phyloP scores from a whole-genome alignment of 1,140 invertebrate genomes.

The Rhynchophorus ferrugineus region DNA sequence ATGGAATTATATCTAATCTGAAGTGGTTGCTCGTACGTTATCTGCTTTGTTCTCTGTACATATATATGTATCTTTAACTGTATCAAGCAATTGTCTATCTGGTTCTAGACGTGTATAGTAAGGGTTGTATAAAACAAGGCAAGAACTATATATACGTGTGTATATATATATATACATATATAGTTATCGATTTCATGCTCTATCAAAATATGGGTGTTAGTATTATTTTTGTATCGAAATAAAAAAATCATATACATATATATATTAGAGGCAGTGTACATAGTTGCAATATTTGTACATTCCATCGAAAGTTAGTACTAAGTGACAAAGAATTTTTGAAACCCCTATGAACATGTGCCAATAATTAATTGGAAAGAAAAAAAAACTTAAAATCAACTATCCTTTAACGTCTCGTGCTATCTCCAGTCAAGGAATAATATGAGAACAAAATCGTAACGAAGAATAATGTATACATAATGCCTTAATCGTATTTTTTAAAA shows the following conservation, averaged over 20 bases:
- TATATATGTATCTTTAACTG: too few species aligned
- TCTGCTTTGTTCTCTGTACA: too few species aligned
- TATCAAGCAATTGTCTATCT: neutral
- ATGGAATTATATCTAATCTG: too few species aligned
- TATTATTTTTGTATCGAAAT: neutral
- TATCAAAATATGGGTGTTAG: neutral
- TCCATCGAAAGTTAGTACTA: conserved; percentile 7
- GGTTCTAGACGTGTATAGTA: neutral
- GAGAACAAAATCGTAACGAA: too few species aligned
- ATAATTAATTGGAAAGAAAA: conserved; percentile 2
- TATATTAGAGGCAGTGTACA: conserved; percentile 2
- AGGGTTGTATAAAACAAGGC: neutral
- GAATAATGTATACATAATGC: neutral
- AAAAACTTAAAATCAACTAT: neutral
- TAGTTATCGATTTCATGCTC: too few species aligned
- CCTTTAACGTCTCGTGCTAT: too few species aligned
- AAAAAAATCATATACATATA: neutral
- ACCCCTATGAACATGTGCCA: conserved; percentile 2
- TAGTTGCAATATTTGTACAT: conserved; percentile 5
- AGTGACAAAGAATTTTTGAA: neutral
- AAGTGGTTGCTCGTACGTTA: too few species aligned
- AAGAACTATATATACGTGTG: neutral
- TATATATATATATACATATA: conserved; percentile 1
- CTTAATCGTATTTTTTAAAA: conserved; percentile 23
- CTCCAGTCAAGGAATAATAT: too few species aligned